phyloP scores from a whole-genome alignment of 2,888 invertebrate species.

The Leistus spinibarbis region DNA sequence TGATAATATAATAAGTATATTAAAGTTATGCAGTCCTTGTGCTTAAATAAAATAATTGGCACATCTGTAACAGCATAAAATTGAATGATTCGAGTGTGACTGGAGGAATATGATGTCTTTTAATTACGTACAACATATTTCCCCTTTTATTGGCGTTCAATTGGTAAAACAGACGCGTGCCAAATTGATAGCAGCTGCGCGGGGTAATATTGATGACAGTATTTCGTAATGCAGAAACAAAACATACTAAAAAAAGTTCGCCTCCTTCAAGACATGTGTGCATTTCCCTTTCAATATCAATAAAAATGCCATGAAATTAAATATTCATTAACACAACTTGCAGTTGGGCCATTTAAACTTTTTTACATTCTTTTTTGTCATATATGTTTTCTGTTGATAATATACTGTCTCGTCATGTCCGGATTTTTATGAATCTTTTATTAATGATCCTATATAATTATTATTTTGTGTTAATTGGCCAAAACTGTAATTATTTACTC shows the following conservation, averaged over 20 bases:
- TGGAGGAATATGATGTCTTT: neutral
- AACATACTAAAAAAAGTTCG: too few species aligned
- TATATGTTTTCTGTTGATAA: neutral
- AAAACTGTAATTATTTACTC: too few species aligned
- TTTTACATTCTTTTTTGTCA: too few species aligned
- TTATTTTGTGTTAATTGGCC: too few species aligned
- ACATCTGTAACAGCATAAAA: neutral
- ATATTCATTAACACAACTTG: neutral
- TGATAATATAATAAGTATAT: neutral
- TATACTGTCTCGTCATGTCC: neutral
- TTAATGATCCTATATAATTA: too few species aligned
- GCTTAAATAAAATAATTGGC: neutral
- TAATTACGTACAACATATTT: neutral
- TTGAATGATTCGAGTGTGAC: neutral
- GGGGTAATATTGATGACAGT: neutral
- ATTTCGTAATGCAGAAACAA: neutral
- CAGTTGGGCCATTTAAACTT: too few species aligned
- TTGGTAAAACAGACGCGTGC: neutral
- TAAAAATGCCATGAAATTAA: neutral
- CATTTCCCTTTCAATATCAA: neutral
- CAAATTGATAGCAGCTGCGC: neutral
- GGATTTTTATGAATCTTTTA: neutral
- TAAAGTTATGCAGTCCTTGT: neutral
- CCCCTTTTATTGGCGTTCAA: neutral
- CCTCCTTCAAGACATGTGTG: too few species aligned